Conservation (phyloP, 2,113 vertebrate species). For the human region GRCh38 chr2:156542501-156543000, state of each 20-base stretch:
- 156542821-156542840: not conserved
- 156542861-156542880: not conserved
- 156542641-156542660: not conserved
- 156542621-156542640: not conserved
- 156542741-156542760: not conserved
- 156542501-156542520: conserved; percentile 3
- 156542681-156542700: not conserved
- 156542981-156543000: not conserved
- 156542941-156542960: not conserved
- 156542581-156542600: conserved; percentile 1
- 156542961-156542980: not conserved
- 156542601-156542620: not conserved
- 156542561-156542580: not conserved
- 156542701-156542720: not conserved
- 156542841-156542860: not conserved
- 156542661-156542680: not conserved
- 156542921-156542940: not conserved
- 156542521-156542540: conserved; percentile 24
- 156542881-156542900: not conserved
- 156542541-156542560: not conserved
- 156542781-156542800: not conserved
- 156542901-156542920: not conserved
- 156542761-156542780: not conserved
- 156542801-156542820: not conserved
- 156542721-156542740: not conserved